A percentile compares a stretch with the other conserved stretches of the same genome.
Conservation (phyloP, 2,113 vertebrate genomes). For the Bufo gargarizans region DNA sequence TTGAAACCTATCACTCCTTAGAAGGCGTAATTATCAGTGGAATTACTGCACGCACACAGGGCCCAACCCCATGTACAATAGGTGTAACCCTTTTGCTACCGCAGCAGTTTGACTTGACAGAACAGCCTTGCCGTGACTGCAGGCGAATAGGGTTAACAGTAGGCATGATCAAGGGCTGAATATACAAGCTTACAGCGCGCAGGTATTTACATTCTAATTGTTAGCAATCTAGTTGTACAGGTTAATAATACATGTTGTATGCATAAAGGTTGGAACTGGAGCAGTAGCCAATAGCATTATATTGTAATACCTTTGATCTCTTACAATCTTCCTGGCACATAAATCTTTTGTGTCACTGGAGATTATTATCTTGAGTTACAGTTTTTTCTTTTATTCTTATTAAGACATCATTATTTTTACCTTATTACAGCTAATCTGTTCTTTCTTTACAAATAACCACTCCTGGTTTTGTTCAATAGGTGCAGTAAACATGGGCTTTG, state of each 20-base stretch:
- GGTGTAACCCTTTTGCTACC: conserved; percentile 18
- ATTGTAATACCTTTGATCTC: conserved; percentile 81
- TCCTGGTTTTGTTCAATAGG: conserved; percentile 85
- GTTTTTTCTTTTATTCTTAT: conserved; percentile 84
- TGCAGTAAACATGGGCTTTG: conserved; percentile 87
- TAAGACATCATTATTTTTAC: conserved; percentile 90
- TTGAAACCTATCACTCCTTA: conserved; percentile 54
- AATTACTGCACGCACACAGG: conserved; percentile 54
- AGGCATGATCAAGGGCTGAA: not conserved
- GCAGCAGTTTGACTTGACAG: not conserved
- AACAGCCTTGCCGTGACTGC: not conserved
- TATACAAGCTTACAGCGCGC: conserved; percentile 35
- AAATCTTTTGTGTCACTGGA: conserved; percentile 81
- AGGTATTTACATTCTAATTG: conserved; percentile 58
- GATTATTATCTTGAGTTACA: conserved; percentile 86
- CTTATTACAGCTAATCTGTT: conserved; percentile 87
- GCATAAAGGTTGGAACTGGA: conserved; percentile 65
- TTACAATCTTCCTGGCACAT: conserved; percentile 81
- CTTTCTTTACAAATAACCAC: conserved; percentile 88
- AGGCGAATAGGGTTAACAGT: conserved; percentile 40
- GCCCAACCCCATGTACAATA: conserved; percentile 39
- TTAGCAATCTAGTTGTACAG: conserved; percentile 56
- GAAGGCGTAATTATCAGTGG: conserved; percentile 51
- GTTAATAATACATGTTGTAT: conserved; percentile 58
- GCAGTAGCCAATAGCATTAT: conserved; percentile 65